Percentiles rank a stretch among this genome's conserved stretches.
Conservation (phyloP, 2,888 invertebrate species). For the Ophion obscuratus region DNA sequence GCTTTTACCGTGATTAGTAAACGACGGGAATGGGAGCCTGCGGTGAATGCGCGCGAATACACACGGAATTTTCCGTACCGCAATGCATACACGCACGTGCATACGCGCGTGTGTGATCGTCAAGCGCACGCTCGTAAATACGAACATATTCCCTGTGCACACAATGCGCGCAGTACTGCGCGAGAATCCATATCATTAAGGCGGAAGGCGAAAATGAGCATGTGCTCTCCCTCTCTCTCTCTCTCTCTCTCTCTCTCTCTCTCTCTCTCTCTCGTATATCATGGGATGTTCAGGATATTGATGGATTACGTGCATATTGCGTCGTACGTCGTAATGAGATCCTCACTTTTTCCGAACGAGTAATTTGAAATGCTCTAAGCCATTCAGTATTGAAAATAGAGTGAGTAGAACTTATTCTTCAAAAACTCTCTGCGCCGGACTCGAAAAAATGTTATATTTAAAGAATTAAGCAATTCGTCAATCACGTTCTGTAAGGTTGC, state of each 20-base stretch:
- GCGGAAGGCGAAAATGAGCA: conserved; percentile 11
- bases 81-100: conserved; percentile 39
- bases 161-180: conserved; percentile 4
- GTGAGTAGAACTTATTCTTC: too few relatives aligned
- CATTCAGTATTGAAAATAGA: too few relatives aligned
- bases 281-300: conserved; percentile 37
- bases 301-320: background rate
- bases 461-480: too few relatives aligned
- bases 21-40: conserved; percentile 72
- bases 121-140: conserved; percentile 31
- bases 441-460: too few relatives aligned
- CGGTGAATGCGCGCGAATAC: conserved; percentile 68
- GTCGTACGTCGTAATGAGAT: background rate
- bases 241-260: background rate
- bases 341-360: background rate
- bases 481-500: too few relatives aligned
- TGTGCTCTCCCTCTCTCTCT: conserved; percentile 4
- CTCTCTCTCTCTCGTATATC: conserved; percentile 5
- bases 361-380: too few relatives aligned
- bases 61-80: conserved; percentile 65
- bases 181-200: conserved; percentile 37
- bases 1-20: conserved; percentile 82
- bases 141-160: conserved; percentile 25
- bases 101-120: conserved; percentile 13
- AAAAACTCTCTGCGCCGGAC: too few relatives aligned